A percentile compares a stretch with the other conserved stretches of the same genome.
Evolutionary conservation across 2,113 vertebrate species (phyloP).

Genomic region (Hemiscyllium ocellatum): DNA sequence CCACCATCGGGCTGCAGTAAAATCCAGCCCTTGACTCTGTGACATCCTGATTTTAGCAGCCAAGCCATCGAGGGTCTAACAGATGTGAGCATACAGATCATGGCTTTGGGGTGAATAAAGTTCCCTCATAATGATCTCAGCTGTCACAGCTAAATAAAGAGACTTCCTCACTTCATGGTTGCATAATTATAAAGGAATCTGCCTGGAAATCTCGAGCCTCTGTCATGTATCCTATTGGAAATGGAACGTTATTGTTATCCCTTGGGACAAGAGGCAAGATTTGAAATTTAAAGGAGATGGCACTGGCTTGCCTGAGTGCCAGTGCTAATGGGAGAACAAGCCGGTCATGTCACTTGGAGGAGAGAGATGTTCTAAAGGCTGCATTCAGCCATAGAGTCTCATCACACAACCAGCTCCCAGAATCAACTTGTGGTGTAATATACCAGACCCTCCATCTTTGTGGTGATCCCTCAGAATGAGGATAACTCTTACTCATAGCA

Average conservation of each 20-base stretch:
- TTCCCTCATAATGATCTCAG: not conserved
- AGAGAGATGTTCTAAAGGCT: not conserved
- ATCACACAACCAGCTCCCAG: not conserved
- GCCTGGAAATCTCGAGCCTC: not conserved
- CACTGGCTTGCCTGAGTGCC: not conserved
- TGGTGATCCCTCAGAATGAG: no score
- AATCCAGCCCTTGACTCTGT: not conserved
- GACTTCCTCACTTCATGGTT: not conserved
- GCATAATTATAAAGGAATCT: not conserved
- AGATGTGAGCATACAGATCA: not conserved
- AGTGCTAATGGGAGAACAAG: not conserved
- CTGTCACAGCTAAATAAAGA: constrained; percentile 18
- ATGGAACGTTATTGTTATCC: not conserved
- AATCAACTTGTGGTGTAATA: not conserved
- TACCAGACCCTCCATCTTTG: not conserved
- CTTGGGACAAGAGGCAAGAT: not conserved
- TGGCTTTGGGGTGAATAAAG: not conserved
- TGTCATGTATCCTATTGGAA: not conserved
- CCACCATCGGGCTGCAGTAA: not conserved
- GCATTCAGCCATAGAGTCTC: not conserved
- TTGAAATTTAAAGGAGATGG: not conserved
- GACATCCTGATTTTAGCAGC: not conserved
- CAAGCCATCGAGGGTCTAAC: not conserved
- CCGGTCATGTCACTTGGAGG: not conserved
- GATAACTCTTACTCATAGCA: no score